Evolutionary conservation across 2,113 vertebrate species (phyloP).

Genomic region (Sitta europaea): DNA sequence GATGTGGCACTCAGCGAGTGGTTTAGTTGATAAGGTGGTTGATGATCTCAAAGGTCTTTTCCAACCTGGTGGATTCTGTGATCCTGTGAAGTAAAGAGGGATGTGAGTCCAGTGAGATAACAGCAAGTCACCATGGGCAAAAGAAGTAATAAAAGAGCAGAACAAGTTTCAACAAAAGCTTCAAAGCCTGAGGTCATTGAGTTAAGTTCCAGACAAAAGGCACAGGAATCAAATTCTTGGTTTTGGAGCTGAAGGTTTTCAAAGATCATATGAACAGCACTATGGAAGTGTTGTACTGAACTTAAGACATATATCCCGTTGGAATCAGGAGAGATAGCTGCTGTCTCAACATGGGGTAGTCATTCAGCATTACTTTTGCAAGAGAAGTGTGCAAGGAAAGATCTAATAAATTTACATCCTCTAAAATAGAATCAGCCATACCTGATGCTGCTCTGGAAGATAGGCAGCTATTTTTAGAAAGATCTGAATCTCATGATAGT

Average conservation of each 20-base stretch:
- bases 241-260: neutral
- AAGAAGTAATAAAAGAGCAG: neutral
- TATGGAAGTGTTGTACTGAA: rapidly evolving
- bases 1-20: neutral
- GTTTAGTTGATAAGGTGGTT: neutral
- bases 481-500: neutral
- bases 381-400: neutral
- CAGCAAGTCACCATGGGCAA: neutral
- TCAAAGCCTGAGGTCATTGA: neutral
- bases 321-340: neutral
- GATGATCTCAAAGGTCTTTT: neutral
- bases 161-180: neutral
- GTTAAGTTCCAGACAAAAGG: neutral
- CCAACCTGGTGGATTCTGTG: neutral
- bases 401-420: neutral
- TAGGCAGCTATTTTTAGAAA: neutral
- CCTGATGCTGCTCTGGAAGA: neutral
- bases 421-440: neutral
- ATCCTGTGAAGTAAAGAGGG: neutral
- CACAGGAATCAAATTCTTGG: neutral
- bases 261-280: neutral
- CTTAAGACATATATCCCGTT: neutral
- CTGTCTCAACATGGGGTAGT: neutral
- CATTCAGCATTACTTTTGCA: neutral
- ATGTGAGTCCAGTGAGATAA: neutral